Evolutionary conservation across 2,113 vertebrate species (phyloP).

Genomic region (Burhinus bistriatus): DNA sequence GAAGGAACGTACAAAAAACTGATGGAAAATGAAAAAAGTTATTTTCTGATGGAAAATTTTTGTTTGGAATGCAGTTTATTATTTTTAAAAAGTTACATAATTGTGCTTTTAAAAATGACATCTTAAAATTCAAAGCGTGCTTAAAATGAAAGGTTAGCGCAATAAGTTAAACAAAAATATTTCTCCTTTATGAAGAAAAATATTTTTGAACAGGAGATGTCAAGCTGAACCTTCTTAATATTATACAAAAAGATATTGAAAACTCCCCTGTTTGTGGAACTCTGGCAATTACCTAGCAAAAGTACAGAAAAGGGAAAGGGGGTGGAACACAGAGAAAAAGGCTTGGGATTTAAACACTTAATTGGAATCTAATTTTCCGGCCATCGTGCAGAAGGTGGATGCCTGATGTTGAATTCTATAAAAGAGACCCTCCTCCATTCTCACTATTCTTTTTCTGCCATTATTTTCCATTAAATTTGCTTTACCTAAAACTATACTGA

Average conservation of each 20-base stretch:
- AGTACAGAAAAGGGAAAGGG: not conserved
- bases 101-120: not conserved
- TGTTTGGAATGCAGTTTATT: not conserved
- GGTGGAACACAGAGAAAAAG: not conserved
- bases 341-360: not conserved
- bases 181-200: not conserved
- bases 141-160: not conserved
- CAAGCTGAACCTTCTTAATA: not conserved
- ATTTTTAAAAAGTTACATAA: not conserved
- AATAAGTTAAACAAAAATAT: not conserved
- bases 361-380: not conserved
- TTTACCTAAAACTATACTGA: not conserved
- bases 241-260: not conserved
- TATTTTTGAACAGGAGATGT: not conserved
- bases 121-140: not conserved
- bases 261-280: not conserved
- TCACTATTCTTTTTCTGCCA: not conserved
- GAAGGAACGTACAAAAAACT: not conserved
- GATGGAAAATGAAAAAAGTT: not conserved
- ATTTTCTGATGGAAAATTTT: not conserved
- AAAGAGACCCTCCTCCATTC: not conserved
- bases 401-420: not conserved
- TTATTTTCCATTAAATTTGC: not conserved
- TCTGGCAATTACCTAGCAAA: not conserved
- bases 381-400: not conserved